phyloP scores from a whole-genome alignment of 2,888 invertebrate genomes.

The Thyatira batis region DNA sequence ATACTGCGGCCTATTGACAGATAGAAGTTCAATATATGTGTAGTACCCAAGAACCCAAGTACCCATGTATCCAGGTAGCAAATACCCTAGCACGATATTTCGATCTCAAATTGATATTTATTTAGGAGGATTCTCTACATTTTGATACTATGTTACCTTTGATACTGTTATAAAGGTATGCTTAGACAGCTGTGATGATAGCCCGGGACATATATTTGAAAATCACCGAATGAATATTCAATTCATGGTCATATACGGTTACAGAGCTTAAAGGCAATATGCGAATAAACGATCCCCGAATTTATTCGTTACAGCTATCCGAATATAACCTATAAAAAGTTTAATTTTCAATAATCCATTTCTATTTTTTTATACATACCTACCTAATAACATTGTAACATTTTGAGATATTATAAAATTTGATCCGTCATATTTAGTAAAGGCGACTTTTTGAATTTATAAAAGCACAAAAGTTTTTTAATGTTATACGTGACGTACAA shows the following conservation, averaged over 20 bases:
- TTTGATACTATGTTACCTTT: conserved; percentile 21
- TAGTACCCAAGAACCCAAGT: conserved; percentile 2
- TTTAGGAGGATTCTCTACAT: conserved; percentile 17
- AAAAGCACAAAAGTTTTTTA: conserved; percentile 49
- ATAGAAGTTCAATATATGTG: conserved; percentile 8
- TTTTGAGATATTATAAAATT: conserved; percentile 33
- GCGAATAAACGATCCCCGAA: background rate
- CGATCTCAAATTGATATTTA: conserved; percentile 24
- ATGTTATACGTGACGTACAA: conserved; percentile 57
- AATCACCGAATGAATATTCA: too few species aligned
- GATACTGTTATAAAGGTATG: conserved; percentile 21
- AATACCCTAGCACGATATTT: background rate
- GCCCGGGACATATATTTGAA: too few species aligned
- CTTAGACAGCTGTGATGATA: background rate
- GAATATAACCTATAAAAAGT: background rate
- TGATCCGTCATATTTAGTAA: conserved; percentile 27
- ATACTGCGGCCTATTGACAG: conserved; percentile 54
- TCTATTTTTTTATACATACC: conserved; percentile 29
- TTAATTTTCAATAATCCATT: conserved; percentile 7
- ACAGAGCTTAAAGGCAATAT: too few species aligned
- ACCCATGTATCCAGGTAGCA: background rate
- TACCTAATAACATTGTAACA: conserved; percentile 10
- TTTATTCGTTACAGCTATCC: background rate
- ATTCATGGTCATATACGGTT: too few species aligned
- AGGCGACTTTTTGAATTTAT: conserved; percentile 21